A percentile compares a stretch with the other conserved stretches of the same genome.
Evolutionary conservation across 2,888 invertebrate species (phyloP).

Genomic region (Willowsia nigromaculata): DNA sequence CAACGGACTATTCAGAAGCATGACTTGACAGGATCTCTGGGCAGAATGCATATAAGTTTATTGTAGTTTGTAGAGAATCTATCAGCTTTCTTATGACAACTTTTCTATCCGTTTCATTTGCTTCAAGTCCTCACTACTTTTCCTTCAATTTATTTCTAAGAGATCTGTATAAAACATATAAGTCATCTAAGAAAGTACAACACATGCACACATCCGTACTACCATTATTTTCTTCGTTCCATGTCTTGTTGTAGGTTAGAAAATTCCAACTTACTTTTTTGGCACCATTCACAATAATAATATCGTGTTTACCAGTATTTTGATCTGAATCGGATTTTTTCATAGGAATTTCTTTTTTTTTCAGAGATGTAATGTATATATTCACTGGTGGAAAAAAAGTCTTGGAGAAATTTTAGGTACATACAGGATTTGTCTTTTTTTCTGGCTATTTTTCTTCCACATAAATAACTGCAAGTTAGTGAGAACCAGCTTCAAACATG

Average conservation of each 20-base stretch:
- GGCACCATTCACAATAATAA: conserved; percentile 41
- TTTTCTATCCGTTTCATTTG: conserved; percentile 42
- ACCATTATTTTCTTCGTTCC: neutral
- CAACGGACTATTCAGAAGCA: neutral
- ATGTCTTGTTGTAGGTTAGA: neutral
- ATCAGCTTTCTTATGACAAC: conserved; percentile 37
- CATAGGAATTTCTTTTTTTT: conserved; percentile 1
- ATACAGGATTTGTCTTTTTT: neutral
- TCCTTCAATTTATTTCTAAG: neutral
- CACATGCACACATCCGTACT: neutral
- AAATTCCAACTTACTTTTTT: conserved; percentile 32
- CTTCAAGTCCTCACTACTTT: neutral
- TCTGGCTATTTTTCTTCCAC: neutral
- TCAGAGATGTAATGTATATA: neutral
- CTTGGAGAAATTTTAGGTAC: neutral
- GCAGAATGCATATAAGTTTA: neutral
- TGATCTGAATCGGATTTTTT: conserved; percentile 39
- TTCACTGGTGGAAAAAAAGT: neutral
- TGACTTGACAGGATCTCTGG: neutral
- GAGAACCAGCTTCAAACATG: too few relatives aligned
- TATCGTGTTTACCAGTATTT: conserved; percentile 2
- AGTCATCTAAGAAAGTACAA: too few relatives aligned
- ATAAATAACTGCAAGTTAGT: too few relatives aligned
- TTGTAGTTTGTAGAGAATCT: neutral
- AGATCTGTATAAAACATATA: too few relatives aligned